Base-by-base conservation (phyloP, 1,140 invertebrate genomes). In the Cataglyphis hispanica region DNA sequence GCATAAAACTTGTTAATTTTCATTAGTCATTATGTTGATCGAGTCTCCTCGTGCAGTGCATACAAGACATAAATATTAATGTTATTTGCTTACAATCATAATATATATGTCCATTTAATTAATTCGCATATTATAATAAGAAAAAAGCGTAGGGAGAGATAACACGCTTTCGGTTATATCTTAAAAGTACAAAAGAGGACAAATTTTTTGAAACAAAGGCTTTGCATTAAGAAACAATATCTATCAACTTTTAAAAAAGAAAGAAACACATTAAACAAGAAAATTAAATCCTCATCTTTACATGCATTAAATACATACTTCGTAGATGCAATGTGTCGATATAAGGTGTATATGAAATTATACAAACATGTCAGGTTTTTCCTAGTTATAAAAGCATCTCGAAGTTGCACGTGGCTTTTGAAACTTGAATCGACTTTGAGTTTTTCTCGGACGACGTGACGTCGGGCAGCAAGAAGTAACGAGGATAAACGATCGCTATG, bases 401-500 rank as follows among this genome's bases (percentile, higher is more conserved):
- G 16, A 70, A 72, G 34, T 81, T 60, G 56, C 50, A 50, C 66
- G 63, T 64, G 64, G 31, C 64, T 83, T 83, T 72, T 13, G 56
- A 34, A 25, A 76, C 70, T 77, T 66, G 72, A 84, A 84, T 77
- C 43, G 72, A 60, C 81, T 63, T 76, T 61, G 53, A 64, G 46
- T 77, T 77, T 46, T 66, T 50, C 60, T 43, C 69, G 80, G 43
- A 1, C 31, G 69, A 40, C 53, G 25, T 19, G 40, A 6, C 67
- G 67, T 70, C 25, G 40, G 13, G 25, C 50, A 34, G 25, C 16
- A 64, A 40, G 72, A 64, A 27, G 40, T 63, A 76, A 72, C 78
- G 50, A 72, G 78, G 78, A 83, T 74, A 83, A 81, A 81, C 66
- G 78, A 81, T 74, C 78, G 40, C 4, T 34, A 25, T 19, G 66